A percentile compares a stretch with the other conserved stretches of the same genome.
phyloP scores from a whole-genome alignment of 2,797 vertebrate genomes.

The Lycodopsis pacificus region DNA sequence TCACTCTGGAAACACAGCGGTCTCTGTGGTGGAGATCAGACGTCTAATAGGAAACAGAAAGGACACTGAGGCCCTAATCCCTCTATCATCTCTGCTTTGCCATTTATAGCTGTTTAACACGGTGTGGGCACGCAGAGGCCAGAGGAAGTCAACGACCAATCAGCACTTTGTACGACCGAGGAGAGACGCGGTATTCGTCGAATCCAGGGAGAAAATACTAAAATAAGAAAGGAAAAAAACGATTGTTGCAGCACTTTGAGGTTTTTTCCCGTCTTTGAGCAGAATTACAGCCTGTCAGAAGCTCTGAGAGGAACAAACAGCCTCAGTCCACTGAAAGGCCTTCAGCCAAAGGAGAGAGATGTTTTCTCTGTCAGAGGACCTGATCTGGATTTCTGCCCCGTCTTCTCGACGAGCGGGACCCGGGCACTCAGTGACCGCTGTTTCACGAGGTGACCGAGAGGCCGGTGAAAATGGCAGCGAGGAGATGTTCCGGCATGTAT shows the following conservation, averaged over 20 bases:
- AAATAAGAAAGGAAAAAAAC: slow-evolving; percentile 12
- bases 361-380: slow-evolving; percentile 38
- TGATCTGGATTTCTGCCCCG: slow-evolving; percentile 29
- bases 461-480: slow-evolving; percentile 20
- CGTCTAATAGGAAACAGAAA: slow-evolving; percentile 44
- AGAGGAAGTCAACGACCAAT: slow-evolving; percentile 58
- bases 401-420: slow-evolving; percentile 16
- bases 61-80: slow-evolving; percentile 47
- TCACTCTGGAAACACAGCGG: slow-evolving; percentile 20
- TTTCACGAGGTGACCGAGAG: slow-evolving; percentile 12
- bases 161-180: slow-evolving; percentile 44
- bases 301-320: slow-evolving; percentile 39
- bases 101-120: slow-evolving; percentile 61
- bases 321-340: slow-evolving; percentile 38
- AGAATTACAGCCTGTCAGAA: slow-evolving; percentile 70
- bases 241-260: slow-evolving; percentile 37
- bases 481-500: slow-evolving; percentile 20
- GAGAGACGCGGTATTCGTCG: slow-evolving; percentile 32
- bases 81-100: slow-evolving; percentile 44
- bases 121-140: slow-evolving; percentile 48
- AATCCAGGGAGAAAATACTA: slow-evolving; percentile 43
- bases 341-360: slow-evolving; percentile 24
- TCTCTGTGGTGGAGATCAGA: slow-evolving; percentile 36
- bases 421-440: slow-evolving; percentile 24
- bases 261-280: slow-evolving; percentile 21